Percentiles rank a stretch among this genome's conserved stretches.
These are phyloP conservation scores for Platerodrilus igneus DNA, from an alignment of 2,888 invertebrate species.

Conservation along the genomic window DNA sequence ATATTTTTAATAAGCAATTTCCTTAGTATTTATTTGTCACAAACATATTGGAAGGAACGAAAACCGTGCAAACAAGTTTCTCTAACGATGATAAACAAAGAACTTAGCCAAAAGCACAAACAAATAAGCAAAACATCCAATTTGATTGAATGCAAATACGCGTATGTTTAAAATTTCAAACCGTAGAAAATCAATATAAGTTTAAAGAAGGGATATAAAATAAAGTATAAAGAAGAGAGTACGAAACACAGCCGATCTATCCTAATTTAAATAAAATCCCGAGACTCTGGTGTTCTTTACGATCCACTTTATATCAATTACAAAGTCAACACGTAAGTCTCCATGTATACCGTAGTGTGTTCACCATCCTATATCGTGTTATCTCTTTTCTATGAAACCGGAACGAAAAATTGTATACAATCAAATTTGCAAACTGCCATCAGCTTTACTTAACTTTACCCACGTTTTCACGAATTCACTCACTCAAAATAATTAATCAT, in stretches of 20 bases:
- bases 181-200: too few species aligned
- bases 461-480: conserved; percentile 17
- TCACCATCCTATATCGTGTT: conserved; percentile 8
- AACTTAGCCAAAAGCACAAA: too few species aligned
- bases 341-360: conserved; percentile 10
- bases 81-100: too few species aligned
- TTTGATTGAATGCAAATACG: too few species aligned
- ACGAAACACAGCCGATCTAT: conserved; percentile 22
- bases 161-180: too few species aligned
- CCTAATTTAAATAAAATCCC: conserved; percentile 27
- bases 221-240: conserved; percentile 15
- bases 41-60: too few species aligned
- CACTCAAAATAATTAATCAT: conserved; percentile 24
- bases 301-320: conserved; percentile 26
- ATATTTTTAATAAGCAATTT: too few species aligned
- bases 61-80: too few species aligned
- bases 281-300: conserved; percentile 23
- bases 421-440: conserved; percentile 19
- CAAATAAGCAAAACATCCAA: too few species aligned
- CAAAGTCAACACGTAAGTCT: conserved; percentile 19
- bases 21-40: too few species aligned
- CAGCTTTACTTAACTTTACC: conserved; percentile 21
- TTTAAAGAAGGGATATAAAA: too few species aligned
- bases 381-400: conserved; percentile 11
- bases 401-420: conserved; percentile 11